A percentile compares a stretch with the other conserved stretches of the same genome.
phyloP scores from a whole-genome alignment of 2,113 vertebrate genomes.

The Passer domesticus region DNA sequence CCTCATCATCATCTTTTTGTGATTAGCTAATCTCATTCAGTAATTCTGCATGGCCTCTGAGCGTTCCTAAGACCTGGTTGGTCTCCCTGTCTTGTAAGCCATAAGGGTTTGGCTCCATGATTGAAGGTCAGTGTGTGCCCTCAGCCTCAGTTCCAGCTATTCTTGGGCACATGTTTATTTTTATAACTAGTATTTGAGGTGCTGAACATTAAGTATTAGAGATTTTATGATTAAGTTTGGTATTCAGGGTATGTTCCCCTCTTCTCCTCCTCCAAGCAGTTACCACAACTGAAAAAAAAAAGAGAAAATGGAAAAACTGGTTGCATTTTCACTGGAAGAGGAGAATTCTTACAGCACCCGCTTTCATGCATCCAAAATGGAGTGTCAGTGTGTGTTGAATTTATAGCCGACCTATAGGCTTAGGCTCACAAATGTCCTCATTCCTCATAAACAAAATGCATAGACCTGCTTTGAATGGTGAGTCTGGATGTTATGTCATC shows the following conservation, averaged over 20 bases:
- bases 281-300: not conserved
- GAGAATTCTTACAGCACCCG: not conserved
- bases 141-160: not conserved
- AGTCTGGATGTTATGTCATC: rapidly evolving
- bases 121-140: not conserved
- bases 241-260: not conserved
- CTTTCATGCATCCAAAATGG: not conserved
- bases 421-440: not conserved
- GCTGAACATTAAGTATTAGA: not conserved
- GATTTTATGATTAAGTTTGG: not conserved
- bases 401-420: not conserved
- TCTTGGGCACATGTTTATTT: not conserved
- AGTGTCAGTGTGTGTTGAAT: not conserved
- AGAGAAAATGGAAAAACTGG: rapidly evolving
- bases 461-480: not conserved
- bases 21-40: not conserved
- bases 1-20: not conserved
- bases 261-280: not conserved
- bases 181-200: not conserved
- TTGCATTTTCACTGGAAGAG: not conserved
- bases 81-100: not conserved
- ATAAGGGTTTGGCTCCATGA: not conserved
- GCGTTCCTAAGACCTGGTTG: not conserved
- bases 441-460: not conserved
- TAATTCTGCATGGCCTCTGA: not conserved